Conservation (phyloP, 2,888 invertebrate genomes). For the Xestia xanthographa region DNA sequence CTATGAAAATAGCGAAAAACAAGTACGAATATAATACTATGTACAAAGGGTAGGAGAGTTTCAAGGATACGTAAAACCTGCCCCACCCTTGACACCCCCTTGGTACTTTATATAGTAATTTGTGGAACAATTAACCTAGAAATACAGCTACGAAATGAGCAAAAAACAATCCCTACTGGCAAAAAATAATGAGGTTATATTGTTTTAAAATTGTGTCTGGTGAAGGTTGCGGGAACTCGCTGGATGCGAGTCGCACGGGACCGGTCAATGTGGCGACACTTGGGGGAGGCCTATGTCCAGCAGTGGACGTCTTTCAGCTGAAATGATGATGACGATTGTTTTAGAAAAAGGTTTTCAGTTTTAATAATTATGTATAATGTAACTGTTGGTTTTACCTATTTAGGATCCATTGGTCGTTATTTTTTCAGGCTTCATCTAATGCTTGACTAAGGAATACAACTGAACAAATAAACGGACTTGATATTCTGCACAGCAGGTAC, state of each 20-base stretch:
- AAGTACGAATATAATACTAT: not conserved
- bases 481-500: not conserved
- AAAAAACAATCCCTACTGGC: not conserved
- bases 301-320: too few relatives aligned
- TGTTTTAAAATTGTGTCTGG: too few relatives aligned
- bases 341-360: not conserved
- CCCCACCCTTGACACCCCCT: constrained; percentile 48
- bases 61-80: constrained; percentile 45
- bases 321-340: too few relatives aligned
- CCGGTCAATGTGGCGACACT: too few relatives aligned
- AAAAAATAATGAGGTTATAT: not conserved
- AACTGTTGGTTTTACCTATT: not conserved
- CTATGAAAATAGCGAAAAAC: constrained; percentile 4
- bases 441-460: not conserved
- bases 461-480: not conserved
- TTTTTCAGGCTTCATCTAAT: not conserved
- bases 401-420: not conserved
- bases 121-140: constrained; percentile 34
- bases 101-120: constrained; percentile 34
- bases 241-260: too few relatives aligned
- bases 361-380: not conserved
- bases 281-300: too few relatives aligned
- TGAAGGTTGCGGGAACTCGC: too few relatives aligned
- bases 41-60: constrained; percentile 10
- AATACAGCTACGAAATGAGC: not conserved